Evolutionary conservation across 2,113 vertebrate genomes (phyloP), one percentile per base, ranked within the genome.

Genomic region (Dendrocopos noguchii): DNA sequence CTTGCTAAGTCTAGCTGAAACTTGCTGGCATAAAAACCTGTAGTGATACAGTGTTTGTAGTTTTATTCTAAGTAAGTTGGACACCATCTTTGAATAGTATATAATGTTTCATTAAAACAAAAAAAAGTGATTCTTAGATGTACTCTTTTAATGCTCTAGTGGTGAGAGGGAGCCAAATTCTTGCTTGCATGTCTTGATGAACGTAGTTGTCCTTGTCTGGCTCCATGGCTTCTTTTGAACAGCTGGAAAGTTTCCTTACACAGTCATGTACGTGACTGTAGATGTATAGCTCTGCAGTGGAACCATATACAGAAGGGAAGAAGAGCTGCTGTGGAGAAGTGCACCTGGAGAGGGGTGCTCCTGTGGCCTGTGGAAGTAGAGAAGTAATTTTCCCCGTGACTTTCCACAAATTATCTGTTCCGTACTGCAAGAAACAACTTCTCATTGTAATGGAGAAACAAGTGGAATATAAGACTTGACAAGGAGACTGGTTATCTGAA

Each of bases 1-100:
- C 64, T 33, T 88, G 50, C 33, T 86, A 77, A 90, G 63, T 80
- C 63, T 75, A 39, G 53, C 75, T 74, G 57, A 83, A 89, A 65
- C 34, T 73, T 59, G 72, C 28, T 66, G 77, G 64, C 34, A 5
- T 67, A 24, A 81, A 56, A 24, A 71, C 42, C 27, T 64, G 25
- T 46, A 55, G 33, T 71, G 70, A 47, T 0, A 1, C 56, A 67
- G 6, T n/a, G 18, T 66, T 77, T 77, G 25, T 72, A 25, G 27
- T 80, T 91, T 56, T 60, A 39, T 80, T 93, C 31, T 46, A 50
- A 34, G 82, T 74, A 92, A 92, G 57, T 28, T 0, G 1, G 66
- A 11, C 36, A 17, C 44, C 22, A 87, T 93, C 50, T 70, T 42
- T 93, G 79, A 90, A 73, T 47, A 55, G 18, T 52, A 25, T 73